These are phyloP conservation scores for Anas bernieri DNA, from an alignment of 2,797 vertebrate species.

Conservation along the genomic window DNA sequence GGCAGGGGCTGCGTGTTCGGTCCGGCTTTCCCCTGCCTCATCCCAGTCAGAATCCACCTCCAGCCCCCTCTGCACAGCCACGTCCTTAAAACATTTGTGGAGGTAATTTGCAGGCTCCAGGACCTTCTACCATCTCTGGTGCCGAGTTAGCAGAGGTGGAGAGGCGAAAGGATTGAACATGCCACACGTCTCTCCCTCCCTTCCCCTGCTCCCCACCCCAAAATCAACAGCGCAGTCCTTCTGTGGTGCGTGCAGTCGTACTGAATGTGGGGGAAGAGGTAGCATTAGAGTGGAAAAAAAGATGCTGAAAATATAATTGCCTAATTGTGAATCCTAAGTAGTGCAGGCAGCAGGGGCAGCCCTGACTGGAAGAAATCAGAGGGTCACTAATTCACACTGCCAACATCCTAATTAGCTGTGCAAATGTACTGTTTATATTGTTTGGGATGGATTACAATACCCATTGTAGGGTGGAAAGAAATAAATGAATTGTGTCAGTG, in stretches of 20 bases:
- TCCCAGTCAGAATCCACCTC: not conserved
- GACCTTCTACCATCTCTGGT: not conserved
- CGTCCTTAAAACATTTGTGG: slow-evolving; percentile 36
- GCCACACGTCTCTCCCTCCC: not conserved
- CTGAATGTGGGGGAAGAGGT: not conserved
- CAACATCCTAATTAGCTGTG: slow-evolving; percentile 69
- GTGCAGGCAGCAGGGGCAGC: slow-evolving; percentile 38
- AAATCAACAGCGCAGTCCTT: not conserved
- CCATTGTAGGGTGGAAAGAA: slow-evolving; percentile 51
- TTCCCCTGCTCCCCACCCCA: not conserved
- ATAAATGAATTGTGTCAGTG: slow-evolving; percentile 61
- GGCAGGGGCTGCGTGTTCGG: slow-evolving; percentile 16
- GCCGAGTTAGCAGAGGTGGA: not conserved
- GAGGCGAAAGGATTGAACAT: not conserved
- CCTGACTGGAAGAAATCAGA: slow-evolving; percentile 51
- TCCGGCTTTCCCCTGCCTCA: not conserved
- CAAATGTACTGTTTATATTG: slow-evolving; percentile 67
- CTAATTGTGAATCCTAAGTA: slow-evolving; percentile 44
- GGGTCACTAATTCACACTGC: slow-evolving; percentile 58
- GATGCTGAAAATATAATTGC: slow-evolving; percentile 30
- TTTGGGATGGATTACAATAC: slow-evolving; percentile 55
- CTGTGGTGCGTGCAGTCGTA: not conserved
- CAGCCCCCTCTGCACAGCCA: not conserved
- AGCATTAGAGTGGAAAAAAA: slow-evolving; percentile 6
- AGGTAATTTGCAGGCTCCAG: slow-evolving; percentile 1